Evolutionary conservation across 2,888 invertebrate genomes (phyloP), one percentile per base, ranked within the genome.

Genomic region (Aplocera efformata): DNA sequence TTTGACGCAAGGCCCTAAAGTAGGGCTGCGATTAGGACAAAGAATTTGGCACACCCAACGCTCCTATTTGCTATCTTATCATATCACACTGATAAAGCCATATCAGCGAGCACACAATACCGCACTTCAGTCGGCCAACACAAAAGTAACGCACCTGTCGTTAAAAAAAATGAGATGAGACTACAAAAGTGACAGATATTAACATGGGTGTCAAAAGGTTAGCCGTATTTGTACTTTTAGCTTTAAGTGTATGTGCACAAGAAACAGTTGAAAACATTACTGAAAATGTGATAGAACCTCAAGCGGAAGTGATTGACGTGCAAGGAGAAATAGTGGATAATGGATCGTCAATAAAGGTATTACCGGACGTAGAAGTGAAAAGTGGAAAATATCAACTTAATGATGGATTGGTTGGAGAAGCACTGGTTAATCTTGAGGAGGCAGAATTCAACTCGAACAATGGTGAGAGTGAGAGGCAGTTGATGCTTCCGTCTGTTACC

Each of bases 1-100:
- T n/a, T n/a, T n/a, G n/a, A 35, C 31, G 44, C 28, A 32, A 53
- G 44, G 43, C 48, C 61, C 50, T 55, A 60, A 62, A 51, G 58
- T 49, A 70, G 72, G 67, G 66, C 72, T 64, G 45, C 59, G 79
- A 79, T 85, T 76, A 81, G 77, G 72, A 82, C 84, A 82, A 84
- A 85, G 83, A 86, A 86, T 88, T 86, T 84, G 86, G 88, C 86
- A 79, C 88, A 79, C 85, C 86, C 72, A 82, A 71, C 79, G 83
- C 69, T 76, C 82, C 80, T 83, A 80, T 84, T 85, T 76, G 58
- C 67, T 85, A 86, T 86, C 86, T 85, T 86, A 88, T 88, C 86
- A 73, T 75, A 74, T 77, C 76, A 76, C 56, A 48, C 52, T 70
- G 86, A 86, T 88, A 86, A 84, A 65, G 52, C 59, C 64, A 68